Conservation (phyloP, 2,113 vertebrate genomes). For the Leiothrix lutea region DNA sequence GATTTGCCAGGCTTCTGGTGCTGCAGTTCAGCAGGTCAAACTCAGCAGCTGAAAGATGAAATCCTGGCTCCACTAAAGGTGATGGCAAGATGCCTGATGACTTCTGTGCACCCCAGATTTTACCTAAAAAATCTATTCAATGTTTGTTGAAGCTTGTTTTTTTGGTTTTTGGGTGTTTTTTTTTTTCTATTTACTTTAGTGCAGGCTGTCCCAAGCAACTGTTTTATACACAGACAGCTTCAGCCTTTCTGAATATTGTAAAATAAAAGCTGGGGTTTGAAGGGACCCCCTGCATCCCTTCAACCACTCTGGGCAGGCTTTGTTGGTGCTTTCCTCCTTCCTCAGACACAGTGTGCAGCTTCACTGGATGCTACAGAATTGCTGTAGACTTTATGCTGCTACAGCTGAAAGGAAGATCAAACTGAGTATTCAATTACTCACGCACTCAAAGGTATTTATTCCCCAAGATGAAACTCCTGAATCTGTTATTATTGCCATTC, state of each 20-base stretch:
- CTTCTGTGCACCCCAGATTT: not conserved
- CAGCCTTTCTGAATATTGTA: not conserved
- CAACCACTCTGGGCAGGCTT: not conserved
- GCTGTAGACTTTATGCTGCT: not conserved
- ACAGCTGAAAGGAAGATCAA: slow-evolving; percentile 19
- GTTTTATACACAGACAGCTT: not conserved
- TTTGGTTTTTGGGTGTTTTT: not conserved
- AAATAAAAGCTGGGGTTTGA: not conserved
- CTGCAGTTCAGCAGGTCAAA: not conserved
- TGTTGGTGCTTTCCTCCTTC: not conserved
- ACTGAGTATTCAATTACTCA: slow-evolving; percentile 4
- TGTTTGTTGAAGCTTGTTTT: not conserved
- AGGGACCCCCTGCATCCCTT: not conserved
- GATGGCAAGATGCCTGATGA: not conserved
- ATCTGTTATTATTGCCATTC: slow-evolving; percentile 5
- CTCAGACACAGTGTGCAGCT: not conserved
- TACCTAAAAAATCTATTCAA: not conserved
- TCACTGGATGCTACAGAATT: not conserved
- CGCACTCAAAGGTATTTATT: slow-evolving; percentile 16
- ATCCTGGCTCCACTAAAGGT: not conserved
- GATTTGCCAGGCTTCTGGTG: not conserved
- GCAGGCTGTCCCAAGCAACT: not conserved
- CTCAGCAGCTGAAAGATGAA: not conserved
- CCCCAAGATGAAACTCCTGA: not conserved
- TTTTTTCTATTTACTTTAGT: not conserved